Conservation (phyloP, 2,888 invertebrate species). For the Drosophila acutilabella region DNA sequence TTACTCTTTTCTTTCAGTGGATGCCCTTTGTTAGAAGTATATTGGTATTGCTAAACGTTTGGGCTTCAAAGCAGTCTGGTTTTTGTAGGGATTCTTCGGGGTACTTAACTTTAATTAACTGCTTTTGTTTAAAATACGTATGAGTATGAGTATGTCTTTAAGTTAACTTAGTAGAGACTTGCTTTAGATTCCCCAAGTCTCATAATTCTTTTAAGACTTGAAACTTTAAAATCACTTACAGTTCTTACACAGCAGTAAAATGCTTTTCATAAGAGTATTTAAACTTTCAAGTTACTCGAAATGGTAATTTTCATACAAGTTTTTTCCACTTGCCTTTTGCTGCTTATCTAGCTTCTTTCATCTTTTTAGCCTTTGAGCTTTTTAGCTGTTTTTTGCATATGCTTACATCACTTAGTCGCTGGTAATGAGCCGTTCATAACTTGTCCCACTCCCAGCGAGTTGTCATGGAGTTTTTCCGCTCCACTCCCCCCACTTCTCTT, state of each 20-base stretch:
- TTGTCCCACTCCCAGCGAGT: slow-evolving; percentile 16
- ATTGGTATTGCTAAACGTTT: background rate
- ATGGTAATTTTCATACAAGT: background rate
- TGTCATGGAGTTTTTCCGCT: slow-evolving; percentile 24
- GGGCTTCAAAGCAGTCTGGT: background rate
- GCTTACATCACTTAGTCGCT: slow-evolving; percentile 58
- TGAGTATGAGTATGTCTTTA: too few relatives aligned
- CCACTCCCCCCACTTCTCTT: too few relatives aligned
- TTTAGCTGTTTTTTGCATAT: slow-evolving; percentile 49
- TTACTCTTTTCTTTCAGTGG: background rate
- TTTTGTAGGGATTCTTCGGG: too few relatives aligned
- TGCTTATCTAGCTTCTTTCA: slow-evolving; percentile 33
- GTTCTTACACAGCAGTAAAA: too few relatives aligned
- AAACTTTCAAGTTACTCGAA: background rate
- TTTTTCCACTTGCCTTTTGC: background rate
- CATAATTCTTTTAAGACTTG: too few relatives aligned
- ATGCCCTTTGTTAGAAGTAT: background rate
- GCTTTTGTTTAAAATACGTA: too few relatives aligned
- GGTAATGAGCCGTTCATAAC: slow-evolving; percentile 66
- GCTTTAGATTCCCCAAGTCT: too few relatives aligned
- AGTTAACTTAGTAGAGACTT: too few relatives aligned
- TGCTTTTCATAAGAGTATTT: background rate
- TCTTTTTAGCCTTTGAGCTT: slow-evolving; percentile 9
- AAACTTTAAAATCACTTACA: too few relatives aligned
- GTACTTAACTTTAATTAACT: too few relatives aligned